Conservation (phyloP, 2,113 vertebrate genomes). For the Australoheros scitulus region DNA sequence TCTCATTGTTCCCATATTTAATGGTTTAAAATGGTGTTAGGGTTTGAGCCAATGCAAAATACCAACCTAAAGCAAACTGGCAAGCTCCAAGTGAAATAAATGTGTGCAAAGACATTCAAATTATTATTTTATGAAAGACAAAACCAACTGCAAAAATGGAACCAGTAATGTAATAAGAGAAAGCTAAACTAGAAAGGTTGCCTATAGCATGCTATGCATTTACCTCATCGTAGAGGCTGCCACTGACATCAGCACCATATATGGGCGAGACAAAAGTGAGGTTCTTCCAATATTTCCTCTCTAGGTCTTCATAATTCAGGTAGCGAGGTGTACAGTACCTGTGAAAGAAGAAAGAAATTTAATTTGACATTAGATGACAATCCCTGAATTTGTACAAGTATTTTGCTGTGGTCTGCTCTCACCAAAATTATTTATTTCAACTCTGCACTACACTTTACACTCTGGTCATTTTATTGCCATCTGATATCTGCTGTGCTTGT, state of each 20-base stretch:
- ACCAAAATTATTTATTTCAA: background rate
- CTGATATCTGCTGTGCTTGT: background rate
- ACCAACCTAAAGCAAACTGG: background rate
- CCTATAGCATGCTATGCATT: background rate
- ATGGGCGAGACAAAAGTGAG: conserved; percentile 97
- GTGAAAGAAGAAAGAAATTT: background rate
- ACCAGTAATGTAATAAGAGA: background rate
- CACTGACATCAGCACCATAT: conserved; percentile 96
- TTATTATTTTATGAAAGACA: background rate
- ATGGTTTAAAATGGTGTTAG: background rate
- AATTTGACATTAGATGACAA: background rate
- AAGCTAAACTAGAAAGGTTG: background rate
- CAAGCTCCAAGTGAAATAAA: background rate
- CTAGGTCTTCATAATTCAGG: conserved; percentile 96
- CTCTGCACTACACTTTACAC: background rate
- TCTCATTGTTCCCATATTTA: background rate
- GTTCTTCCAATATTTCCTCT: conserved; percentile 99
- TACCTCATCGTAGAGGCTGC: conserved; percentile 95
- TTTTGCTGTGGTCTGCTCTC: background rate
- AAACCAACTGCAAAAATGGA: background rate
- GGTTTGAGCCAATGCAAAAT: background rate
- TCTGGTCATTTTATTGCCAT: background rate
- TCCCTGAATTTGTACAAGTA: background rate
- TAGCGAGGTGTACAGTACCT: conserved; percentile 98
- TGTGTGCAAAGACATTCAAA: background rate